phyloP scores from a whole-genome alignment of 2,888 invertebrate genomes.

The Caenorhabditis plicata region DNA sequence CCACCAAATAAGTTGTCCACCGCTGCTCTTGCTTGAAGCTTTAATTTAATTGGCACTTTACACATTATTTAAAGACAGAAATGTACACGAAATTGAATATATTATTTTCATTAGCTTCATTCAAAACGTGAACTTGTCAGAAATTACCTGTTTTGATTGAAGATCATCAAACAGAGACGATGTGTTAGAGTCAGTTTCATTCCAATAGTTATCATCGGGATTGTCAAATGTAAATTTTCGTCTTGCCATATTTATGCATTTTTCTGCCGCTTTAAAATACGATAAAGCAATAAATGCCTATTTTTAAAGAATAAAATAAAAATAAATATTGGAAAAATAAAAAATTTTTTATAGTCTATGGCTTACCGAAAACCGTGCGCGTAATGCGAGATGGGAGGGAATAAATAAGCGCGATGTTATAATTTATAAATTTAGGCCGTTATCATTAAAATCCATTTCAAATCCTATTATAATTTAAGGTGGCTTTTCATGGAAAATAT shows the following conservation, averaged over 20 bases:
- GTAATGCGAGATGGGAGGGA: not conserved
- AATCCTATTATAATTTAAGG: too few relatives aligned
- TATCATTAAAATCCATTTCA: too few relatives aligned
- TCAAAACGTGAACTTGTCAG: not conserved
- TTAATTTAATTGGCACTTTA: constrained; percentile 11
- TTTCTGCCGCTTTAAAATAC: constrained; percentile 5
- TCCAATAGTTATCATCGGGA: constrained; percentile 60
- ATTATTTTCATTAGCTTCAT: not conserved
- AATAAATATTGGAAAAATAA: not conserved
- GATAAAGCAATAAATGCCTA: not conserved
- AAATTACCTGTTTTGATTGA: constrained; percentile 44
- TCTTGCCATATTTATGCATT: constrained; percentile 37
- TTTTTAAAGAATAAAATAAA: not conserved
- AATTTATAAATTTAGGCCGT: too few relatives aligned
- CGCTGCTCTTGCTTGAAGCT: constrained; percentile 44
- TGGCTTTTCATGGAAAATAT: too few relatives aligned
- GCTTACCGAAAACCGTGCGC: not conserved
- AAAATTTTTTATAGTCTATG: too few relatives aligned
- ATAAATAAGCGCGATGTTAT: too few relatives aligned
- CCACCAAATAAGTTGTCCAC: constrained; percentile 46
- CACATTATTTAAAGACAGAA: constrained; percentile 12
- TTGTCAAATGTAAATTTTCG: constrained; percentile 58
- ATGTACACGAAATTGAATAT: too few relatives aligned
- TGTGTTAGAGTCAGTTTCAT: constrained; percentile 41
- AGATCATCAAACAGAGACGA: constrained; percentile 51